Percentiles rank a stretch among this genome's conserved stretches.
Conservation (phyloP, 2,113 vertebrate genomes). For the Oncorhynchus keta region DNA sequence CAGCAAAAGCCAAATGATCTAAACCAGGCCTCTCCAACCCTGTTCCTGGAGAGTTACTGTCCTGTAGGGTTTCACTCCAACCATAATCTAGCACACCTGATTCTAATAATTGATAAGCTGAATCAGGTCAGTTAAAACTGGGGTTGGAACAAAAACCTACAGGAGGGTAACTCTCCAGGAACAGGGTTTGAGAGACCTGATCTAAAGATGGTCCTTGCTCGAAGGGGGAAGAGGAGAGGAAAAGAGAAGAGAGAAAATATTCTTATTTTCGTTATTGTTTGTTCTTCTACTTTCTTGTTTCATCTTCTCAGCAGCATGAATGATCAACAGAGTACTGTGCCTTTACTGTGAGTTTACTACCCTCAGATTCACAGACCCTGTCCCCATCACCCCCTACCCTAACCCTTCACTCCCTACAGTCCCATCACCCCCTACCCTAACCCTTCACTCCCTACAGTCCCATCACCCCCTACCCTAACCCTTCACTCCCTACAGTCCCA, state of each 20-base stretch:
- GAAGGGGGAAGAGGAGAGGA: background rate
- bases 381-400: background rate
- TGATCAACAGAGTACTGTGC: conserved; percentile 72
- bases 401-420: no score
- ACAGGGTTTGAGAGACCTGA: background rate
- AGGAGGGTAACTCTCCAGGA: no score
- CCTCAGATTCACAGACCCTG: conserved; percentile 58
- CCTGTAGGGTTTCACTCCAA: no score
- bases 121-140: no score
- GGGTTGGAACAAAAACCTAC: no score
- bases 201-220: conserved; percentile 47
- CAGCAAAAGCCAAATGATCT: conserved; percentile 43
- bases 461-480: background rate
- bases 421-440: background rate
- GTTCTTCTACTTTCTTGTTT: conserved; percentile 30
- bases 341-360: conserved; percentile 71
- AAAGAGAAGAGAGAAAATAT: background rate
- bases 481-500: no score
- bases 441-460: background rate
- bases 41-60: no score
- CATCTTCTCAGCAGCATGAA: conserved; percentile 59
- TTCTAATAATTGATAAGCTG: no score
- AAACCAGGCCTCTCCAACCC: conserved; percentile 16
- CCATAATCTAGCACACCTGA: no score
- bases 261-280: conserved; percentile 32